Evolutionary conservation across 2,888 invertebrate genomes (phyloP), one percentile per base, ranked within the genome.

Genomic region (Torymus texanus): DNA sequence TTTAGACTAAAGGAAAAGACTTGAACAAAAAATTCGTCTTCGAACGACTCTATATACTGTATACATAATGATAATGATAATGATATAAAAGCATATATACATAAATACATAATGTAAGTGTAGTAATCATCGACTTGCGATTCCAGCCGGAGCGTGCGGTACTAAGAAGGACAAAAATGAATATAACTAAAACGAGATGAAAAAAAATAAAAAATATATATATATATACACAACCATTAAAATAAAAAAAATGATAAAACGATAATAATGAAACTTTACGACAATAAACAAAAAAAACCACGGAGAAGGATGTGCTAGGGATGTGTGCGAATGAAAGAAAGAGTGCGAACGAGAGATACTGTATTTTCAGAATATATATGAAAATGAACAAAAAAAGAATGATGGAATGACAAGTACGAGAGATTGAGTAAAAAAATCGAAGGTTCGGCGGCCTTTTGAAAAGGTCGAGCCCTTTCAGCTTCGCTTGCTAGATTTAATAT

Each of bases 401-500:
- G 12, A 29, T 41, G 41, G 59, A 18, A 24, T 41, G 66, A 58
- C 21, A 16, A 75, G 18, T 41, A 41, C 41, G 41, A 41, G 41
- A 41, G 61, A 72, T 55, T 62, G 59, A 56, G 41, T 66, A 53
- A 41, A 59, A 75, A 81, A 81, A 67, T 70, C 29, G 66, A 62
- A 73, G 66, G 70, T 74, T 80, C 29, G 72, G 53, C 50, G 63
- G 21, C 56, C 79, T 83, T 82, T 80, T 78, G 78, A 81, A 81
- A 78, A 78, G 84, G 81, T 51, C 61, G 63, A 29, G 56, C 56
- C 67, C 66, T 63, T 74, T 75, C 87, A 88, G 88, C 88, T 88
- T 88, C 83, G 90, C 89, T 90, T 90, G 86, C 86, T 90, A 90
- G 90, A 88, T 89, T 90, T 89, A 90, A 90, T 89, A 90, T 90